These are phyloP conservation scores for Micropoecilia bifurca DNA, from an alignment of 2,797 vertebrate genomes.

Conservation along the genomic window DNA sequence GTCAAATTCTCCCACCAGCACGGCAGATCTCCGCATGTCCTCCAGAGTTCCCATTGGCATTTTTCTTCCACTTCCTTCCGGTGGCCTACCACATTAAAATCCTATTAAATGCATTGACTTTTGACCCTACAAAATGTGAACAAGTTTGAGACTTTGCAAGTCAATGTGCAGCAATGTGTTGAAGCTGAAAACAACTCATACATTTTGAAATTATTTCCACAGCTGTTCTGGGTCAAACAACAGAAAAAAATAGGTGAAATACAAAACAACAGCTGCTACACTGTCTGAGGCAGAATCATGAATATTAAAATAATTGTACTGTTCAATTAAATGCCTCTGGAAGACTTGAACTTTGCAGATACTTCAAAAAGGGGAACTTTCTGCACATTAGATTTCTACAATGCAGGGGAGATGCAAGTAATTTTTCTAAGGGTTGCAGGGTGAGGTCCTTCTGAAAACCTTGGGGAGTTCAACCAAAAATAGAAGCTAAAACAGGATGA, in stretches of 20 bases:
- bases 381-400: not conserved
- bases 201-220: not conserved
- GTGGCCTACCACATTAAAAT: not conserved
- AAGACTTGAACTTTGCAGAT: not conserved
- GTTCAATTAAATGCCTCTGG: not conserved
- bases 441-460: not conserved
- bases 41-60: not conserved
- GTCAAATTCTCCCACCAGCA: not conserved
- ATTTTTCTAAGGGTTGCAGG: not conserved
- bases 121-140: not conserved
- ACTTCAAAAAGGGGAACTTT: not conserved
- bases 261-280: conserved; percentile 23
- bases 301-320: conserved; percentile 9
- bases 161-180: not conserved
- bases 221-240: conserved; percentile 17
- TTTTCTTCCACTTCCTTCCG: not conserved
- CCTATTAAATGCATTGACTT: not conserved
- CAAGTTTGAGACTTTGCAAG: not conserved
- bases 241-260: conserved; percentile 8
- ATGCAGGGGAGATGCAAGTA: not conserved
- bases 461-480: not conserved
- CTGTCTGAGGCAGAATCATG: not conserved
- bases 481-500: not conserved
- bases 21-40: not conserved
- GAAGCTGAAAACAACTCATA: not conserved